Evolutionary conservation across 2,888 invertebrate genomes (phyloP), one percentile per base, ranked within the genome.

Genomic region (Heliconius hortense): DNA sequence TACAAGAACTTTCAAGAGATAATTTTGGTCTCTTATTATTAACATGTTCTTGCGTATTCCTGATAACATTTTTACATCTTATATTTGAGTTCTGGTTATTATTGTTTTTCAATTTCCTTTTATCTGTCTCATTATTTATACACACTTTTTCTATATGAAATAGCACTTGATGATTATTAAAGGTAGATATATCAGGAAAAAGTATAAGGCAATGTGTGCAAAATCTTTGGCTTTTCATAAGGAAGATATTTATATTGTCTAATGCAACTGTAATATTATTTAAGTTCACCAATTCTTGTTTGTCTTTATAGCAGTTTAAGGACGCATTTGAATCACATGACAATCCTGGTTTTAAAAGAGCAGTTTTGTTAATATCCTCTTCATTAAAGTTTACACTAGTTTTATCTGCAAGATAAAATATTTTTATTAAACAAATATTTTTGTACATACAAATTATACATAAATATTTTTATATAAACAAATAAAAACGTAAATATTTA

Each of bases 171-270:
- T 90, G 90, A 70, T 60, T 62, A 21, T 80, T 74, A 59, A 83
- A 81, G 39, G 74, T 74, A 4, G 75, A 43, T 75, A 74, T 79
- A 71, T 82, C 82, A 59, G 89, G 83, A 83, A 91, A 92, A 43
- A 91, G 82, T 79, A 85, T 90, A n/a, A 78, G 78, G 81, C 92
- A 92, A 35, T 77, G 66, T 75, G 82, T 79, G 81, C 92, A 92
- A 81, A 85, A 92, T 76, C 84, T 84, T n/a, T 80, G 82, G 80
- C 86, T 87, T 53, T 74, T 83, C 62, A 82, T 79, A 76, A 92
- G 84, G 79, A 84, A 87, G 21, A 78, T 72, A 39, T 81, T 81
- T 63, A 90, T 76, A 80, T 90, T 85, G 78, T 84, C 79, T 67
- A 92, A 76, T 28, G 76, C 56, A 67, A 90, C 77, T 76, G 81